phyloP scores from a whole-genome alignment of 1,140 invertebrate genomes.

The Microvelia longipes region DNA sequence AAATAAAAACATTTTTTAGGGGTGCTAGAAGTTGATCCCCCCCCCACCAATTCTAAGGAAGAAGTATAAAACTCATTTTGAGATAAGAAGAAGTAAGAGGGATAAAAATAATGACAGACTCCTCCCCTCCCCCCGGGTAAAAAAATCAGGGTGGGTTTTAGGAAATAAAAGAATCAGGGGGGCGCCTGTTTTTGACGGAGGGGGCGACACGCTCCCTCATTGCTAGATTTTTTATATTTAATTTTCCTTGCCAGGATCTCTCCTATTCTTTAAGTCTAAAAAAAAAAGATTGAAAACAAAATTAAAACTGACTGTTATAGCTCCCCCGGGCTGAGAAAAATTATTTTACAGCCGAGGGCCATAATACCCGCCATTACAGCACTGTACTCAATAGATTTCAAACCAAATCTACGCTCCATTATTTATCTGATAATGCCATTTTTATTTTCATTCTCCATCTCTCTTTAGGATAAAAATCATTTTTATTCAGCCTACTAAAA shows the following conservation, averaged over 20 bases:
- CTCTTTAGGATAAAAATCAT: too few species aligned
- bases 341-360: neutral
- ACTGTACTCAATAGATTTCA: too few species aligned
- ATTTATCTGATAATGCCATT: too few species aligned
- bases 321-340: neutral
- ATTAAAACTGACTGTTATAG: neutral
- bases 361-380: neutral
- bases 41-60: neutral
- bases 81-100: neutral
- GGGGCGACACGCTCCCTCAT: neutral
- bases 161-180: neutral
- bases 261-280: neutral
- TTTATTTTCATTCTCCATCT: too few species aligned
- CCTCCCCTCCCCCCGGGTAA: neutral
- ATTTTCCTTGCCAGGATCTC: neutral
- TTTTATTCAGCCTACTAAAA: neutral
- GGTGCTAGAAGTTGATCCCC: neutral
- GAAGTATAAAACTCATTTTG: neutral
- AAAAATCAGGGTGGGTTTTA: neutral
- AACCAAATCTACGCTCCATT: too few species aligned
- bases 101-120: neutral
- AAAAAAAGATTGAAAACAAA: neutral
- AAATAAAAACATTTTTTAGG: neutral
- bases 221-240: neutral
- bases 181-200: neutral